phyloP scores from a whole-genome alignment of 2,113 vertebrate species.

The Sander lucioperca region DNA sequence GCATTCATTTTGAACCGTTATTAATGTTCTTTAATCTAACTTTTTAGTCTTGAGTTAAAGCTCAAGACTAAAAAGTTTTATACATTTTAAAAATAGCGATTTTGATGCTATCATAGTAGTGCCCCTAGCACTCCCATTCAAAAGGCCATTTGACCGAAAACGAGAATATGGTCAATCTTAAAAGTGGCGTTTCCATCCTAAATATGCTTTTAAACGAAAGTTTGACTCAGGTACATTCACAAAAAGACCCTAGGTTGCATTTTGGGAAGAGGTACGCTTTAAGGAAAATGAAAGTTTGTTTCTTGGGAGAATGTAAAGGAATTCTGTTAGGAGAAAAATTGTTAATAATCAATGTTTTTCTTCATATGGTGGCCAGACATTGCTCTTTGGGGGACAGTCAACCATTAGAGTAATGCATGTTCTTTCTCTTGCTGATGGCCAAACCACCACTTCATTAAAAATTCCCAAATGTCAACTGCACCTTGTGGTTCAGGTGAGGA shows the following conservation, averaged over 20 bases:
- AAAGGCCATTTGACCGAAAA: too few relatives aligned
- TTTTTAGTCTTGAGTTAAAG: background rate
- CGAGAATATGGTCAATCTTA: too few relatives aligned
- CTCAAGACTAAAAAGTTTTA: too few relatives aligned
- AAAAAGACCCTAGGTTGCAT: too few relatives aligned
- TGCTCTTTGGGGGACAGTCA: background rate
- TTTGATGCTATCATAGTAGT: too few relatives aligned
- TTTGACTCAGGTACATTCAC: too few relatives aligned
- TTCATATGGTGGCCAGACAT: background rate
- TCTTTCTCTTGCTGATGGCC: background rate
- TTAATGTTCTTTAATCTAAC: background rate
- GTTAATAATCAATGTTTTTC: background rate
- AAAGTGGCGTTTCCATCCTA: too few relatives aligned
- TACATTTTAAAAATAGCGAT: too few relatives aligned
- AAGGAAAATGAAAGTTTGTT: background rate
- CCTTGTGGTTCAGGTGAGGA: constrained; percentile 2
- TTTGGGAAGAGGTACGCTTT: too few relatives aligned
- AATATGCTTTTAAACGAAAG: too few relatives aligned
- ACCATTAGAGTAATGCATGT: too few relatives aligned
- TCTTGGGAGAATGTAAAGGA: background rate
- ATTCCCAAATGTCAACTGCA: background rate
- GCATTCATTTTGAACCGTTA: background rate
- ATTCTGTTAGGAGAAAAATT: background rate
- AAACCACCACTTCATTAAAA: background rate
- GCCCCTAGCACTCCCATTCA: too few relatives aligned